These are phyloP conservation scores for Ochropleura leucogaster DNA, from an alignment of 2,888 invertebrate genomes.

Conservation along the genomic window DNA sequence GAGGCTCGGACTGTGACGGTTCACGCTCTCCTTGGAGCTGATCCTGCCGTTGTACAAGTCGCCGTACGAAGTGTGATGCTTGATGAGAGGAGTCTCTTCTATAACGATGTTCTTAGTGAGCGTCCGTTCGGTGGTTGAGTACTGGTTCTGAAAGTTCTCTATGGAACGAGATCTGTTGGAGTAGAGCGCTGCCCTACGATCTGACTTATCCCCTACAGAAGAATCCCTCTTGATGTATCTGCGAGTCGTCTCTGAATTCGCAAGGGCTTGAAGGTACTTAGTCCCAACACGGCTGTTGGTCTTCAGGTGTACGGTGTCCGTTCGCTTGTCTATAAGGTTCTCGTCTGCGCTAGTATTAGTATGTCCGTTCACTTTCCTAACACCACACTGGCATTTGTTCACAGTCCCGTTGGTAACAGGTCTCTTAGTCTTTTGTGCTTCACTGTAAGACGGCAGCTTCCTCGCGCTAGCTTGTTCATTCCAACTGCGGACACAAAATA, in stretches of 20 bases:
- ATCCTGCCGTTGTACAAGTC: constrained; percentile 86
- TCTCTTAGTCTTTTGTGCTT: constrained; percentile 90
- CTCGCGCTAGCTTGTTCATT: constrained; percentile 89
- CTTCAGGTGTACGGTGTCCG: constrained; percentile 80
- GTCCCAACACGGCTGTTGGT: constrained; percentile 88
- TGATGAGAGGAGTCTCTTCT: constrained; percentile 81
- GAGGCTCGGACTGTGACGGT: constrained; percentile 84
- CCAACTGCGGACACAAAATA: constrained; percentile 81
- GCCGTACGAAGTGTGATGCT: constrained; percentile 88
- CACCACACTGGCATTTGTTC: constrained; percentile 87
- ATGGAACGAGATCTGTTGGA: constrained; percentile 87
- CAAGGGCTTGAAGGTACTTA: constrained; percentile 87
- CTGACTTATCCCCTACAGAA: constrained; percentile 82
- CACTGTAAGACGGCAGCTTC: constrained; percentile 89
- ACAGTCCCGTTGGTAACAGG: constrained; percentile 85
- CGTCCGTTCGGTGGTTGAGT: constrained; percentile 75
- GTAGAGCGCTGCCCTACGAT: constrained; percentile 78
- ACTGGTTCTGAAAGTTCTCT: constrained; percentile 86
- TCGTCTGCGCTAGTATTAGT: constrained; percentile 74
- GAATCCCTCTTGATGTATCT: constrained; percentile 85
- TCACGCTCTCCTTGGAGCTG: constrained; percentile 85
- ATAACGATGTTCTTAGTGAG: constrained; percentile 77
- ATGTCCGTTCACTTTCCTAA: constrained; percentile 82
- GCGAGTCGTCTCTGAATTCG: constrained; percentile 77
- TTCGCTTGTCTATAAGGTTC: constrained; percentile 69